Conservation (phyloP, 2,797 vertebrate genomes). For the Xiphophorus birchmanni region DNA sequence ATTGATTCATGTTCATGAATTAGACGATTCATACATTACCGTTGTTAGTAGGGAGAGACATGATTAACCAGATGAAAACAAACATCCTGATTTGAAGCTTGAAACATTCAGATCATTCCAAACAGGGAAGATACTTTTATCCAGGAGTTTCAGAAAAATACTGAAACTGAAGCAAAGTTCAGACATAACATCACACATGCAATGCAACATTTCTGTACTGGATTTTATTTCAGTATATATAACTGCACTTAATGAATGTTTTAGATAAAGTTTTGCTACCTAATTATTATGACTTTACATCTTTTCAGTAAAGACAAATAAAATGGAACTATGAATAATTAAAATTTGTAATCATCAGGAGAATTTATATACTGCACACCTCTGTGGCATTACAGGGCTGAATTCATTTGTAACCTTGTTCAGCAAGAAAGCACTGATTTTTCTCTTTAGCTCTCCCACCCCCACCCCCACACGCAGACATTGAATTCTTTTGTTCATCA, state of each 20-base stretch:
- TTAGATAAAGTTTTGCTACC: neutral
- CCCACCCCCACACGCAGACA: neutral
- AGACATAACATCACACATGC: neutral
- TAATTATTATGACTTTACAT: neutral
- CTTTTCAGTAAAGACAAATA: neutral
- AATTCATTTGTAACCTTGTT: neutral
- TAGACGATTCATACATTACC: slow-evolving; percentile 24
- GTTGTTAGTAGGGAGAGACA: slow-evolving; percentile 27
- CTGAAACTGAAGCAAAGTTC: neutral
- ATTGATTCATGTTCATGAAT: neutral
- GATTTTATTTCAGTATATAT: neutral
- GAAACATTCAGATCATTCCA: neutral
- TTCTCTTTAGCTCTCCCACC: neutral
- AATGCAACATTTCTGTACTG: neutral
- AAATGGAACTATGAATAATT: neutral
- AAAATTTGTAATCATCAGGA: neutral
- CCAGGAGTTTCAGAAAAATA: neutral
- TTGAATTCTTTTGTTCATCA: neutral
- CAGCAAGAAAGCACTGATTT: neutral
- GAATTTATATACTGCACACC: neutral
- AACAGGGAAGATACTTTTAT: neutral
- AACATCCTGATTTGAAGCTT: slow-evolving; percentile 30
- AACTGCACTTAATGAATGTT: neutral
- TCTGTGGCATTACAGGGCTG: neutral
- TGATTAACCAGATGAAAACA: slow-evolving; percentile 37